Base-by-base conservation (phyloP, 2,888 invertebrate genomes). In the Acholoe squamosa region DNA sequence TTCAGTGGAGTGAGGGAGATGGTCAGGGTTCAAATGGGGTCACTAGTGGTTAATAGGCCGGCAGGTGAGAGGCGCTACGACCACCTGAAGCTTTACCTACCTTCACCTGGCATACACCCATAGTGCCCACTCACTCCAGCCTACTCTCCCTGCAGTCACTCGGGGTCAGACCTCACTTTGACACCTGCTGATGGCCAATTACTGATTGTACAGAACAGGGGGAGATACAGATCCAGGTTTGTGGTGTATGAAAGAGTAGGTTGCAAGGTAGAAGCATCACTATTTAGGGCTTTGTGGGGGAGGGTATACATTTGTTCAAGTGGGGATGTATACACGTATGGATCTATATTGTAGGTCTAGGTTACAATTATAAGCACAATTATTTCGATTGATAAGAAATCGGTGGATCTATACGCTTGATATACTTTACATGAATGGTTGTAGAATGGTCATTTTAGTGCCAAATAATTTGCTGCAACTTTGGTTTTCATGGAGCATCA, bases 11-110 rank as follows among this genome's bases (percentile, higher is more conserved):
- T 76, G 76, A 28, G 14, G 25, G 76, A 19, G 76, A 28, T 76
- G 25, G 76, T 14, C n/a, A 25, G 76, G 76, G 76, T 43, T 25
- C 76, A 76, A 76, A n/a, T 31, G 76, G 31, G 76, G 76, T 76
- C 28, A 76, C 3, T 10, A 31, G 25, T 76, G 76, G 76, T 76
- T 76, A 16, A 76, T 76, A 25, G 76, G 28, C 76, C 28, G 76
- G 31, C 76, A 25, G 76, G 76, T 76, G 31, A 5, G 25, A 3
- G 76, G 76, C 76, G 31, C 25, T 31, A 25, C 76, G 3, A 76
- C n/a, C 76, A 76, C 76, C 31, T 28, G 31, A 76, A 31, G 76
- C 76, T 7, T 19, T 76, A 28, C 43, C 31, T 76, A 76, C 76
- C 31, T 7, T 25, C 76, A 76, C 76, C 76, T 76, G 31, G 28